Evolutionary conservation across 2,888 invertebrate species (phyloP).

Genomic region (Macropis europaea): DNA sequence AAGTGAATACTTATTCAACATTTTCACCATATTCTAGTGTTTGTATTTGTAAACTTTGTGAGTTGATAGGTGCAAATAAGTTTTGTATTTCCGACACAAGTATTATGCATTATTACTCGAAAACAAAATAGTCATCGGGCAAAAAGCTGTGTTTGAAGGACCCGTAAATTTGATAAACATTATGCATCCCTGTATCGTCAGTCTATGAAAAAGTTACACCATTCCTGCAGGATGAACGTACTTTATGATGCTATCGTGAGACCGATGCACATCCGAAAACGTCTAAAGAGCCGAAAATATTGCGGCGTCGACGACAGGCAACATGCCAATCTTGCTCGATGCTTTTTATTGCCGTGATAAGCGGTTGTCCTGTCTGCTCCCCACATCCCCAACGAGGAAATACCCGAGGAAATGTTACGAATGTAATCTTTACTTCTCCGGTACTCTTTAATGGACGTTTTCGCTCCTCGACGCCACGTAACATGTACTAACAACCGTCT

Average conservation of each 20-base stretch:
- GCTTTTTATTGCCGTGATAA: constrained; percentile 76
- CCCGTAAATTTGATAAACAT: background rate
- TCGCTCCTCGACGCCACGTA: constrained; percentile 21
- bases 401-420: constrained; percentile 58
- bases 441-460: constrained; percentile 59
- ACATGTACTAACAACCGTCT: constrained; percentile 17
- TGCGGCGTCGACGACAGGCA: constrained; percentile 65
- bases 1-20: too few species aligned
- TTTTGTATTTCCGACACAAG: too few species aligned
- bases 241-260: constrained; percentile 71
- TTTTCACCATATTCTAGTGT: too few species aligned
- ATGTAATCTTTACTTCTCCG: constrained; percentile 72
- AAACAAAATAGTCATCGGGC: too few species aligned
- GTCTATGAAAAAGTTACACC: constrained; percentile 45
- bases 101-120: too few species aligned
- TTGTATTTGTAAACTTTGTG: too few species aligned
- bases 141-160: too few species aligned
- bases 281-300: constrained; percentile 60
- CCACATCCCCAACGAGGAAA: constrained; percentile 9
- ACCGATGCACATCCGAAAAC: constrained; percentile 51
- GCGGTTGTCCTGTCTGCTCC: constrained; percentile 53
- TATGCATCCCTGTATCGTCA: constrained; percentile 43
- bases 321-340: constrained; percentile 75
- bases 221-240: constrained; percentile 72
- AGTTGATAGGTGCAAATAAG: too few species aligned